Evolutionary conservation across 2,797 vertebrate genomes (phyloP).

Genomic region (Lepilemur ruficaudatus): DNA sequence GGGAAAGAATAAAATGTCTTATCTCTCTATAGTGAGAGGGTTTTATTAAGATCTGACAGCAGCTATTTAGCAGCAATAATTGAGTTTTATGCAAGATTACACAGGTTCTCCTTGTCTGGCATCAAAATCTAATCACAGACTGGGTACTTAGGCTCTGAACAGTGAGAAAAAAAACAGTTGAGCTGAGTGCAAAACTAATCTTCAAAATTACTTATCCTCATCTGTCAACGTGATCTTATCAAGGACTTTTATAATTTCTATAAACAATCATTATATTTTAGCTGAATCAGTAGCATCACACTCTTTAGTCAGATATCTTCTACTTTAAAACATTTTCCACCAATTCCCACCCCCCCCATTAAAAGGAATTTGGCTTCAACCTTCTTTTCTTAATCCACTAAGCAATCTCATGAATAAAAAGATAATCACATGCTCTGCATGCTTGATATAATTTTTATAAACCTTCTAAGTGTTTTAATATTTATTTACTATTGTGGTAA

Average conservation of each 20-base stretch:
- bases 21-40: conserved; percentile 37
- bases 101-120: conserved; percentile 53
- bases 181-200: conserved; percentile 50
- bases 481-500: conserved; percentile 50
- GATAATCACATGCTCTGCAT: conserved; percentile 47
- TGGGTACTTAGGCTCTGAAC: neutral
- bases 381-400: conserved; percentile 69
- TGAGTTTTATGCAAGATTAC: conserved; percentile 69
- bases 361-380: conserved; percentile 57
- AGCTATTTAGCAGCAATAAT: conserved; percentile 59
- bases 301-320: conserved; percentile 46
- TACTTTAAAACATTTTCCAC: conserved; percentile 47
- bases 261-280: conserved; percentile 75
- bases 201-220: conserved; percentile 61
- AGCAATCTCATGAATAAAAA: conserved; percentile 64
- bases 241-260: conserved; percentile 62
- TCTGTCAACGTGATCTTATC: conserved; percentile 73
- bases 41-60: conserved; percentile 69
- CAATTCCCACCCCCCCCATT: neutral
- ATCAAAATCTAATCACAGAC: conserved; percentile 39
- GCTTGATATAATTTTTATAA: conserved; percentile 55
- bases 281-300: conserved; percentile 63
- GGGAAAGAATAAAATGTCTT: conserved; percentile 53
- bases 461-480: conserved; percentile 57
- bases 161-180: conserved; percentile 49